A percentile compares a stretch with the other conserved stretches of the same genome.
Evolutionary conservation across 2,888 invertebrate species (phyloP).

Genomic region (Coenonympha arcania): DNA sequence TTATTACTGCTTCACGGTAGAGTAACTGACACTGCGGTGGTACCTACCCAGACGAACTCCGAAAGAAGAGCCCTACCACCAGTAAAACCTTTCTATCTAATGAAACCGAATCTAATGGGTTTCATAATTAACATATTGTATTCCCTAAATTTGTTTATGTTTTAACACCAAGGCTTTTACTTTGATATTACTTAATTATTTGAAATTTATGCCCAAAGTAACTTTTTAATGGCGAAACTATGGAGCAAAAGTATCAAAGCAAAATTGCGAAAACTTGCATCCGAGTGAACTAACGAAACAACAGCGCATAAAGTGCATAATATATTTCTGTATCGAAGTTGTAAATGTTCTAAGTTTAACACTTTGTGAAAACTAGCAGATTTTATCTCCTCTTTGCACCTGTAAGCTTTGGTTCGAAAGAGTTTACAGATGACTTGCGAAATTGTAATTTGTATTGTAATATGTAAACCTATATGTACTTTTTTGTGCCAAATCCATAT

Average conservation of each 20-base stretch:
- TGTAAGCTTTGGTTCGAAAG: conserved; percentile 17
- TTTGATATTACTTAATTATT: not conserved
- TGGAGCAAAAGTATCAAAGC: not conserved
- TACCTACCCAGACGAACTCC: no score
- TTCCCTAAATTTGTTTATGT: not conserved
- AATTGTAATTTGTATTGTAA: no score
- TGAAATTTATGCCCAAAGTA: not conserved
- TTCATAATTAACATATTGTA: no score
- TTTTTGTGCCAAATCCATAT: no score
- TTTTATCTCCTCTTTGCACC: conserved; percentile 22
- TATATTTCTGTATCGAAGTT: conserved; percentile 29
- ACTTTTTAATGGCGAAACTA: conserved; percentile 4
- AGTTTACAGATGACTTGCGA: conserved; percentile 21
- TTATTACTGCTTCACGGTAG: no score
- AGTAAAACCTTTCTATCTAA: no score
- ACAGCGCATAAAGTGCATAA: conserved; percentile 24
- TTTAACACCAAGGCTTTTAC: not conserved
- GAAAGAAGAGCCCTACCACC: no score
- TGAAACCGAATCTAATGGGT: no score
- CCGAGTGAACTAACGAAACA: conserved; percentile 16
- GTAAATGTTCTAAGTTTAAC: conserved; percentile 27
- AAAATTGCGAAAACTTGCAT: conserved; percentile 11
- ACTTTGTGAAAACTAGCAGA: conserved; percentile 26
- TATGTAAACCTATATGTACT: no score
- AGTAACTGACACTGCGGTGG: no score